These are phyloP conservation scores for Ictidomys tridecemlineatus DNA, from an alignment of 2,113 vertebrate species.

Conservation along the genomic window DNA sequence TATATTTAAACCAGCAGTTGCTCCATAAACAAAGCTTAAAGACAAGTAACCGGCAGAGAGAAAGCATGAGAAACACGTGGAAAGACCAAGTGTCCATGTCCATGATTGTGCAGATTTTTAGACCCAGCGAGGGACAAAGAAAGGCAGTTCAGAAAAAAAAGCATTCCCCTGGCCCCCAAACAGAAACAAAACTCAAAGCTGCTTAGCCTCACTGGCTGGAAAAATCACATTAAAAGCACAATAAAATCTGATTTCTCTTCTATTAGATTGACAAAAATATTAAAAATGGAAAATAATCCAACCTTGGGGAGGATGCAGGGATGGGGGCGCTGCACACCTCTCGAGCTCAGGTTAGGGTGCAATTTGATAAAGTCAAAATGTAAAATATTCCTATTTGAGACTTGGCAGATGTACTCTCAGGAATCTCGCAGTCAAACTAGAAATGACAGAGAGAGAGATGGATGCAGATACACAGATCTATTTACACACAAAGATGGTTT, in stretches of 20 bases:
- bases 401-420: not conserved
- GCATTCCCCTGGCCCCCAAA: not conserved
- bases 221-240: not conserved
- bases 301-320: not conserved
- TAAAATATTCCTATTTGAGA: not conserved
- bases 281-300: not conserved
- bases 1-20: slow-evolving; percentile 84
- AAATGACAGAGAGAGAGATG: not conserved
- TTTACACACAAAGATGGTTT: not conserved
- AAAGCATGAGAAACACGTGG: slow-evolving; percentile 27
- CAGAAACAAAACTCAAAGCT: not conserved
- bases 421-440: not conserved
- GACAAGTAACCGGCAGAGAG: slow-evolving; percentile 55
- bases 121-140: slow-evolving; percentile 11
- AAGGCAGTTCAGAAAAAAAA: not conserved
- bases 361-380: slow-evolving; percentile 16
- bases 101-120: not conserved
- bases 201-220: not conserved
- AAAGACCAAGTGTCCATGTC: not conserved
- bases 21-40: slow-evolving; percentile 73
- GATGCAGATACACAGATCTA: not conserved
- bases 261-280: not conserved
- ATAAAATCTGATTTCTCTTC: slow-evolving; percentile 39
- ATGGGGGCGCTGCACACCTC: not conserved
- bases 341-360: not conserved